Base-by-base conservation (phyloP, 2,797 vertebrate species). In the Lophotriccus pileatus region DNA sequence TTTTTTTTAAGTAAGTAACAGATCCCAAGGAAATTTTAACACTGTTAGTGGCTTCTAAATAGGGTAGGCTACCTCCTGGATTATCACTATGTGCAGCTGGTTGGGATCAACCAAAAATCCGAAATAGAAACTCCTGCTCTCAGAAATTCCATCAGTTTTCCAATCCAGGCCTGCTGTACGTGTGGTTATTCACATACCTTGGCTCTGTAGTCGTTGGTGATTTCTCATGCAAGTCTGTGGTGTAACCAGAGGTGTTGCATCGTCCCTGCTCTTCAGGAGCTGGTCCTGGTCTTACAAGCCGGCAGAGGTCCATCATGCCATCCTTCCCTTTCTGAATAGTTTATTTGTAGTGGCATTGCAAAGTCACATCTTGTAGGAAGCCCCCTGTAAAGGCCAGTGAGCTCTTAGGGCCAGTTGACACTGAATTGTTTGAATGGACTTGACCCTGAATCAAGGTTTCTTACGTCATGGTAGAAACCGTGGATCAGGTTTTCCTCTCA, bases 331-430 rank as follows among this genome's bases (percentile, higher is more conserved):
- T 53, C 32, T 28, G 28, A 28, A n/a, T 44, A 46, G 15, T 64
- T 64, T n/a, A 46, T 64, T n/a, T n/a, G 12, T 21, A 49, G 24
- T 62, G n/a, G 36, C 39, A 6, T 23, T 63, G 25, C 53, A 47
- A 34, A 63, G 6, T 34, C 25, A 9, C 2, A 0, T 46, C 44
- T 50, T n/a, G 14, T 27, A 10, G 0, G 0, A 72, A 72, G 39
- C 41, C 17, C 36, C 27, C 21, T 10, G 23, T 63, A 24, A 30
- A 67, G 70, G 25, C 36, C 12, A 4, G 36, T 37, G 60, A 59
- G 44, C 34, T 75, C 22, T 12, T 44, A 18, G 30, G 53, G 72
- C 49, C 39, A 7, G 14, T 59, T 86, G 36, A 14, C 15, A 13
- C 44, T 11, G 49, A 53, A 18, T 63, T 21, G 5, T 73, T 64